Conservation (phyloP, 1,140 invertebrate species). For the Himalopsyche phryganea region DNA sequence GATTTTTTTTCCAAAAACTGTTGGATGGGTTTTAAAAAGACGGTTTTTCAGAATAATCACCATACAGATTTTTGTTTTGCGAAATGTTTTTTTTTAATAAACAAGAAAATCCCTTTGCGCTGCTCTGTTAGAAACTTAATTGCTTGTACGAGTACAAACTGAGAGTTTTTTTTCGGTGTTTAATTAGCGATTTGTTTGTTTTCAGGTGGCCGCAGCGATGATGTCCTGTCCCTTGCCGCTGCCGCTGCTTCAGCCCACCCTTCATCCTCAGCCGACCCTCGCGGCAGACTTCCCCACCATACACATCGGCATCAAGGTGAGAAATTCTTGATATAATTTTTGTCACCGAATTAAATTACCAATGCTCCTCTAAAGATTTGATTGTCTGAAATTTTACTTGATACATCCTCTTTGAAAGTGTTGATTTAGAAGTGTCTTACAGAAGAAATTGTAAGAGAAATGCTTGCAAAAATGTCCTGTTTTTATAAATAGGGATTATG, state of each 20-base stretch:
- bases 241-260: conserved; percentile 56
- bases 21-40: no score
- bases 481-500: no score
- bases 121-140: no score
- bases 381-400: neutral
- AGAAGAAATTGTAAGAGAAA: neutral
- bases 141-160: neutral
- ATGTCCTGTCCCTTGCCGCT: conserved; percentile 62
- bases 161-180: neutral
- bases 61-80: no score
- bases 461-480: neutral
- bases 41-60: no score
- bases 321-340: neutral
- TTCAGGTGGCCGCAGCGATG: conserved; percentile 59
- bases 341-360: neutral
- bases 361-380: neutral
- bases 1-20: no score
- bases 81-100: no score
- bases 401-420: neutral
- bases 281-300: conserved; percentile 56
- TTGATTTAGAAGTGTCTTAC: neutral
- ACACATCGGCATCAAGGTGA: conserved; percentile 61
- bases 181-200: conserved; percentile 13
- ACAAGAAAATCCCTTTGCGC: no score
- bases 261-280: conserved; percentile 56